Evolutionary conservation across 1,140 invertebrate genomes (phyloP).

Genomic region (Pachyrhynchus sulphureomaculatus): DNA sequence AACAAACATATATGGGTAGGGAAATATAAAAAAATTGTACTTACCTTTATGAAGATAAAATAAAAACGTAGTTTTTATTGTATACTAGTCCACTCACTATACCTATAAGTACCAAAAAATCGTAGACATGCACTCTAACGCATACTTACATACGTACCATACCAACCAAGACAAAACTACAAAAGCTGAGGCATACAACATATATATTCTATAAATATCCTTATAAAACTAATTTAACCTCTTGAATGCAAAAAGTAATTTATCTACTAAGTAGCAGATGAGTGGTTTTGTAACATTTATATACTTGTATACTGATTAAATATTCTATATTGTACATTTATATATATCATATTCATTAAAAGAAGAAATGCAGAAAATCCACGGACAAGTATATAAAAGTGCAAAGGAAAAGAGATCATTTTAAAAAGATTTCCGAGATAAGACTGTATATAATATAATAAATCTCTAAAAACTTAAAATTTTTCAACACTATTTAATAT

Average conservation of each 20-base stretch:
- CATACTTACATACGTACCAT: constrained; percentile 18
- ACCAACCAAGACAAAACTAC: constrained; percentile 28
- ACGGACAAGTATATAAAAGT: not conserved
- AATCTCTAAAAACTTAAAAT: no score
- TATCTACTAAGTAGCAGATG: constrained; percentile 1
- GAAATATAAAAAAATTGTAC: not conserved
- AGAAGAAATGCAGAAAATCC: no score
- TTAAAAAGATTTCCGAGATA: not conserved
- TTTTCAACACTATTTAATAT: no score
- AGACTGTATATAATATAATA: no score
- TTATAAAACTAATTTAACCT: not conserved
- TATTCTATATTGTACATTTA: no score
- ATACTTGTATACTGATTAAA: no score
- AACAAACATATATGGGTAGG: no score
- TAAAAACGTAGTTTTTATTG: not conserved
- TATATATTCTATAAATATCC: not conserved
- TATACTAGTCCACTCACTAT: not conserved
- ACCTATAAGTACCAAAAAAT: constrained; percentile 1
- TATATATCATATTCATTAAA: no score
- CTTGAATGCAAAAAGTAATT: not conserved
- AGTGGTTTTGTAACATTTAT: not conserved
- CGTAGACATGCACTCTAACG: constrained; percentile 13
- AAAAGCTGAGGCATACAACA: constrained; percentile 20
- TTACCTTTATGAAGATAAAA: not conserved
- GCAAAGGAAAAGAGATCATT: not conserved